Base-by-base conservation (phyloP, 2,113 vertebrate species). In the Pteronura brasiliensis region DNA sequence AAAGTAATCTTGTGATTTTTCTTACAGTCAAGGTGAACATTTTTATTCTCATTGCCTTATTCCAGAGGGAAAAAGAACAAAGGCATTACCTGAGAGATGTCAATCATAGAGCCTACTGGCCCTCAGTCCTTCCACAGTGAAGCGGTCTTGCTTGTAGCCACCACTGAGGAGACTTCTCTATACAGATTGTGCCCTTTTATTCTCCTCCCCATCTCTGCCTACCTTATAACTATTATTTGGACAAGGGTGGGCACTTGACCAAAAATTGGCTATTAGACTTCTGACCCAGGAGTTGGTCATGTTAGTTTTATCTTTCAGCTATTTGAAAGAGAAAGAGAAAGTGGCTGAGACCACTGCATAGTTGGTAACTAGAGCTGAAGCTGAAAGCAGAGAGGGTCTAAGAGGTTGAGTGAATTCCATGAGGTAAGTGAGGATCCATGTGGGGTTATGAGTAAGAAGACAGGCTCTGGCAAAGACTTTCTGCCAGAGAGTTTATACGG, bases 1-100 rank as follows among this genome's bases (percentile, higher is more conserved):
- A 96, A 96, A 89, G 49, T 34, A 83, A 67, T 65, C 17, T 84
- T 61, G n/a, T 11, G 84, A 69, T 88, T 92, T 76, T 91, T 85
- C 49, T 72, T 44, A 80, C 2, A 47, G 71, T 11, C 57, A 29
- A 42, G 36, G 52, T 42, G 77, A 55, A 84, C 52, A 74, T 44
- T 84, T 84, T 84, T 67, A 27, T 39, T 63, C 31, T 93, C 59
- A 72, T n/a, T 93, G 52, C 69, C 15, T 84, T 80, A 34, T 21
- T 27, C 10, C 31, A 34, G 13, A 59, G 25, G 71, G 55, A 67
- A 36, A 44, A 52, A 63, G 4, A 77, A 55, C 42, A n/a, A 31
- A 65, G 71, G 27, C 3, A 13, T 39, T 23, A 7, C 20, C 7
- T 34, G 25, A n/a, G 21, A 57, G 63, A 25, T 20, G 63, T 36